Evolutionary conservation across 2,113 vertebrate species (phyloP).

Genomic region (Petromus typicus): DNA sequence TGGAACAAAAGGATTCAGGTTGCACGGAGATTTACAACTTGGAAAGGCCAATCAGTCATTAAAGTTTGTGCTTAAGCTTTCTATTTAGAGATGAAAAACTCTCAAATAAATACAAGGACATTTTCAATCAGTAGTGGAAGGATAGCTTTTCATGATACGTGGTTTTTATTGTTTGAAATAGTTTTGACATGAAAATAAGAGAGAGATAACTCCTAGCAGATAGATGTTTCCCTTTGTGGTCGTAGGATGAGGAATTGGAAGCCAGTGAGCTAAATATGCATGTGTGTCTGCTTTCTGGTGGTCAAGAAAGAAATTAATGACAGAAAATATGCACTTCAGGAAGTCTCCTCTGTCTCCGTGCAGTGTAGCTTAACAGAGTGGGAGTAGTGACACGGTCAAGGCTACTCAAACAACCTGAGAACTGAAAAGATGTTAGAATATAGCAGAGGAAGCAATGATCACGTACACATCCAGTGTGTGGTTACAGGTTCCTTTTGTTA

Average conservation of each 20-base stretch:
- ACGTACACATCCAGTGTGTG: background rate
- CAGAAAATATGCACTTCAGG: background rate
- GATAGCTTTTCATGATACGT: background rate
- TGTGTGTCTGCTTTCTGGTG: background rate
- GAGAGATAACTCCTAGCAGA: background rate
- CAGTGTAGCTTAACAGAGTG: background rate
- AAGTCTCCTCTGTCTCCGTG: background rate
- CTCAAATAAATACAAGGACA: background rate
- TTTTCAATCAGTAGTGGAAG: fast-evolving
- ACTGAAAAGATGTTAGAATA: background rate
- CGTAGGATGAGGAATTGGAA: background rate
- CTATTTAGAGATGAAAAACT: background rate
- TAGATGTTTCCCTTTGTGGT: background rate
- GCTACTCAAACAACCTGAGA: background rate
- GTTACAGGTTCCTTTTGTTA: background rate
- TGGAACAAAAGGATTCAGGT: background rate
- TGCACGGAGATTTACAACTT: background rate
- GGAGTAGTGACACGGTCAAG: background rate
- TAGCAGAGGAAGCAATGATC: background rate
- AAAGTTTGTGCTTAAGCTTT: background rate
- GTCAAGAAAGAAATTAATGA: background rate
- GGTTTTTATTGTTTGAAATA: background rate
- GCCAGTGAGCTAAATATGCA: fast-evolving
- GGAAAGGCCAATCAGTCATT: background rate
- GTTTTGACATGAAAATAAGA: background rate